Evolutionary conservation across 2,888 invertebrate genomes (phyloP), one percentile per base, ranked within the genome.

Genomic region (Chrysina gloriosa): DNA sequence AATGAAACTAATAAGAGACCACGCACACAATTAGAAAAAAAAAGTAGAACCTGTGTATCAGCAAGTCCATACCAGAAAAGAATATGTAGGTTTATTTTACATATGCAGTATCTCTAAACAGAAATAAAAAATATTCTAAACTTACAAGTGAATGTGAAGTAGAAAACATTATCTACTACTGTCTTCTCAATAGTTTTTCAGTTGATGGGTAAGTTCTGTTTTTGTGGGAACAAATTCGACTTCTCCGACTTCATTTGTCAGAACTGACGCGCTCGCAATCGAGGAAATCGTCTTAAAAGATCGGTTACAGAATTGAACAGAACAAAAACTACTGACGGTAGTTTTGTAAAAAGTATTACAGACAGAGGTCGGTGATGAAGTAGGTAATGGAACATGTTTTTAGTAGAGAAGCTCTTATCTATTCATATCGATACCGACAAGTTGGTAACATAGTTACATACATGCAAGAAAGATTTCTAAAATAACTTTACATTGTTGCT

Each of bases 231-330:
- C 58, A 42, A 58, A 42, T 58, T 58, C 58, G 16, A 58, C 58
- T 42, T 27, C 11, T 25, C 25, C 39, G 58, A 14, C 58, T 25
- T 42, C 58, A 58, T 58, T 58, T 58, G 58, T 58, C 25, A 58
- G 42, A 39, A 58, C 42, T 58, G 58, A 58, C 58, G 39, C 27
- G 42, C 25, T 42, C 58, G 58, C 58, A 25, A 58, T 58, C 58
- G 58, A 27, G 39, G 25, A 42, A n/a, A 58, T n/a, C 42, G 58
- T 58, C 58, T 39, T 58, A 9, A 14, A 42, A 42, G 58, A 58
- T 58, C 58, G 25, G 58, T 14, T 42, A 39, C 39, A 42, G 25
- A 58, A 58, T 58, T 58, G 58, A 39, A 58, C 58, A 1, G 5
- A 16, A 25, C 31, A 52, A 52, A 52, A 52, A 31, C 52, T 16